Evolutionary conservation across 2,888 invertebrate genomes (phyloP), one percentile per base, ranked within the genome.

Genomic region (Hylaea fasciaria): DNA sequence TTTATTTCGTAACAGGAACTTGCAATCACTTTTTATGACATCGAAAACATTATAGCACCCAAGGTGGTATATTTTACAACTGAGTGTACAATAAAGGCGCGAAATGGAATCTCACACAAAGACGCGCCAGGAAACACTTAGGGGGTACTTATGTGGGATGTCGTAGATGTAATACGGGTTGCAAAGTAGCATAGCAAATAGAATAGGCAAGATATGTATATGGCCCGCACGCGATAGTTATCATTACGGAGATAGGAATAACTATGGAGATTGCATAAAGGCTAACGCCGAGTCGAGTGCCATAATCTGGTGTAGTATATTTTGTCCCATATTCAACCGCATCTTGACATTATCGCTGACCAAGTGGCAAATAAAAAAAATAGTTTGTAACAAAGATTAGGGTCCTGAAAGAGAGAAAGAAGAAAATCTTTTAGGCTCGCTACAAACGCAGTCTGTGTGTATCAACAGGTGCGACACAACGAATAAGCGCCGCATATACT

Each of bases 111-210:
- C 56, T 62, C 50, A 37, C 48, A 68, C 65, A 62, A 57, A 63
- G 59, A 55, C 41, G 60, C 63, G 60, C 3, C 32, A 32, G 62
- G 59, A 62, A 62, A 62, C 62, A 68, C 62, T 57, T 60, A 68
- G 58, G 48, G 57, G 60, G 57, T 57, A 60, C 55, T 60, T 65
- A 49, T 40, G 54, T 45, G 49, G 56, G 50, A 51, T 49, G 48
- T 32, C 40, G 12, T 12, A 14, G 61, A 3, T 17, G 57, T 54
- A 5, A 65, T 54, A 65, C 16, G 48, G 60, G 2, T 14, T n/a
- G 8, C 9, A 22, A 57, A 22, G 10, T 57, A 39, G 35, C 10
- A 28, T 17, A 54, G 28, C n/a, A 45, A 28, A 1, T 35, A n/a
- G 5, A 22, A 22, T 22, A 22, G 10, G 11, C 3, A 14, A 22